Conservation (phyloP, 2,888 invertebrate genomes). For the Ligdia adustata region DNA sequence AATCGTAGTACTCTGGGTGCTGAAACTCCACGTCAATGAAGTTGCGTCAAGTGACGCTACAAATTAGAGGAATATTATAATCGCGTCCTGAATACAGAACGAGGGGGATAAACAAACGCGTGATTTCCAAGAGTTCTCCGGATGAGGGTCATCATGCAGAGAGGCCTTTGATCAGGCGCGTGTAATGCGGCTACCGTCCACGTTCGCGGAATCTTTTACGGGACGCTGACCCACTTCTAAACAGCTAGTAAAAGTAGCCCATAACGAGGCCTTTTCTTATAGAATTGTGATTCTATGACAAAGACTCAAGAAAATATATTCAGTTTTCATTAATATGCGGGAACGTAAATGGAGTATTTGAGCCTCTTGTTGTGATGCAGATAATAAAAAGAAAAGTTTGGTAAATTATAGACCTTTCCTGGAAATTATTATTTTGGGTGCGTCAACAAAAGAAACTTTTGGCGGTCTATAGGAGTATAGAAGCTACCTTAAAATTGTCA, state of each 20-base stretch:
- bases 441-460: slow-evolving; percentile 10
- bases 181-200: slow-evolving; percentile 65
- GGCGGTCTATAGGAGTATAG: slow-evolving; percentile 2
- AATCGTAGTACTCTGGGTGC: slow-evolving; percentile 15
- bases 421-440: slow-evolving; percentile 4
- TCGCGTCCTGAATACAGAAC: slow-evolving; percentile 33
- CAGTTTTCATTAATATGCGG: slow-evolving; percentile 22
- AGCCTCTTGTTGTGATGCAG: slow-evolving; percentile 22
- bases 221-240: slow-evolving; percentile 77
- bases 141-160: slow-evolving; percentile 57
- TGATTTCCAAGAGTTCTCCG: slow-evolving; percentile 55
- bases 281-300: slow-evolving; percentile 44
- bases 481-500: slow-evolving; percentile 13
- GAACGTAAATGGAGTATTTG: slow-evolving; percentile 18
- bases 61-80: slow-evolving; percentile 36
- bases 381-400: slow-evolving; percentile 19
- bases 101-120: slow-evolving; percentile 55
- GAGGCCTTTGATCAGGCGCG: slow-evolving; percentile 71
- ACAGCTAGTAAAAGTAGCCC: slow-evolving; percentile 59
- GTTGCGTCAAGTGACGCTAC: slow-evolving; percentile 31
- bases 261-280: slow-evolving; percentile 56
- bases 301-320: slow-evolving; percentile 35
- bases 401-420: slow-evolving; percentile 14
- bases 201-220: slow-evolving; percentile 77
- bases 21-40: slow-evolving; percentile 31